Evolutionary conservation across 2,113 vertebrate genomes (phyloP).

Genomic region (Microcebus murinus): DNA sequence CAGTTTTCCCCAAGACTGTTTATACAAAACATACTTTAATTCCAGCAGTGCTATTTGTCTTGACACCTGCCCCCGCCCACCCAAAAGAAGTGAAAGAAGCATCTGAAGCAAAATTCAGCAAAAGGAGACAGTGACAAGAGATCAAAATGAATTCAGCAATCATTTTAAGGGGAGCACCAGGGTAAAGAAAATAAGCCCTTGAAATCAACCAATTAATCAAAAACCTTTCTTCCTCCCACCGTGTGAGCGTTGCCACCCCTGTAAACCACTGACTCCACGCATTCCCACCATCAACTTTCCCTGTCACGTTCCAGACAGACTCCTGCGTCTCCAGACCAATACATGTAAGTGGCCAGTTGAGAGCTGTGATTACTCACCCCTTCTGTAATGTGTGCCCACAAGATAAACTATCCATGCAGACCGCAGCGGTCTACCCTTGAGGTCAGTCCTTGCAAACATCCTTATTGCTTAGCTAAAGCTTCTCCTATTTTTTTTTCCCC

Average conservation of each 20-base stretch:
- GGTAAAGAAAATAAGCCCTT: conserved; percentile 15
- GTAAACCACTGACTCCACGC: neutral
- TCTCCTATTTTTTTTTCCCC: neutral
- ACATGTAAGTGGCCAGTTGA: neutral
- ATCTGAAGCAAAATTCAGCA: neutral
- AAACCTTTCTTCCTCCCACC: neutral
- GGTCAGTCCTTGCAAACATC: neutral
- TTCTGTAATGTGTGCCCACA: neutral
- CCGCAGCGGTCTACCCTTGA: neutral
- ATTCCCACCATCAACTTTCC: neutral
- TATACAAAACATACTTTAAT: conserved; percentile 17
- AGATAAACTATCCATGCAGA: neutral
- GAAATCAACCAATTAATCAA: conserved; percentile 19
- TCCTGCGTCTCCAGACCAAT: neutral
- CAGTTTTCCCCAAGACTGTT: neutral
- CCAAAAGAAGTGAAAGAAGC: neutral
- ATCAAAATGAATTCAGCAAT: neutral
- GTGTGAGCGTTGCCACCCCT: neutral
- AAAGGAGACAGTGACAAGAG: neutral
- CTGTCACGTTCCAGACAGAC: conserved; percentile 12
- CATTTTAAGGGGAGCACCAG: neutral
- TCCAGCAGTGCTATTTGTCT: neutral
- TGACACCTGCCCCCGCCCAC: neutral
- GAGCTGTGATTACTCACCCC: conserved; percentile 1
- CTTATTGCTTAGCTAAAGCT: neutral